Conservation (phyloP, 2,113 vertebrate species). For the Sprattus sprattus region DNA sequence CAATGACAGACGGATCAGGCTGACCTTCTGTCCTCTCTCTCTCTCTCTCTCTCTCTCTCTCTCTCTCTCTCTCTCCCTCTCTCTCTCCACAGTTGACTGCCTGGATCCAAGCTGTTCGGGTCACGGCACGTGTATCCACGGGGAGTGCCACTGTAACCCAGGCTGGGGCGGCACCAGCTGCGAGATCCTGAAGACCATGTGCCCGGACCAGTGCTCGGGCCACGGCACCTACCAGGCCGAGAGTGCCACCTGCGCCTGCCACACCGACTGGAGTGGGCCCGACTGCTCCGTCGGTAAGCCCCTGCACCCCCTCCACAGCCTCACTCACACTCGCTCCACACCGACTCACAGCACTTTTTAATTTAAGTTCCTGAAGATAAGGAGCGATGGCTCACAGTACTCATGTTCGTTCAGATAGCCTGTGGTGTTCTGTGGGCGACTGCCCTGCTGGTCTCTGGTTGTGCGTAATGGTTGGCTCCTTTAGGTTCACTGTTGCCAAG, state of each 20-base stretch:
- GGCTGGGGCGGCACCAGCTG: slow-evolving; percentile 93
- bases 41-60: neutral
- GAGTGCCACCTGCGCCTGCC: slow-evolving; percentile 86
- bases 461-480: neutral
- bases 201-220: slow-evolving; percentile 94
- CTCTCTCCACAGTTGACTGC: slow-evolving; percentile 84
- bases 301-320: neutral
- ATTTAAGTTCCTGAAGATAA: too few relatives aligned
- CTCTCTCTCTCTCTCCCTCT: neutral
- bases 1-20: neutral
- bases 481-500: slow-evolving; percentile 1
- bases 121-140: slow-evolving; percentile 90
- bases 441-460: neutral
- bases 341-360: neutral
- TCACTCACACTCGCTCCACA: neutral
- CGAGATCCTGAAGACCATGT: slow-evolving; percentile 93
- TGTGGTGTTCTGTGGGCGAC: neutral
- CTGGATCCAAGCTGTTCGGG: slow-evolving; percentile 88
- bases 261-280: slow-evolving; percentile 92
- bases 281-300: slow-evolving; percentile 91
- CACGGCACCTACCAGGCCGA: slow-evolving; percentile 91
- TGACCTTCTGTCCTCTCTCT: slow-evolving; percentile 10
- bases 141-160: slow-evolving; percentile 91
- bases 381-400: too few relatives aligned
- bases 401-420: neutral